Evolutionary conservation across 2,113 vertebrate genomes (phyloP).

Genomic region (Ciconia maguari): DNA sequence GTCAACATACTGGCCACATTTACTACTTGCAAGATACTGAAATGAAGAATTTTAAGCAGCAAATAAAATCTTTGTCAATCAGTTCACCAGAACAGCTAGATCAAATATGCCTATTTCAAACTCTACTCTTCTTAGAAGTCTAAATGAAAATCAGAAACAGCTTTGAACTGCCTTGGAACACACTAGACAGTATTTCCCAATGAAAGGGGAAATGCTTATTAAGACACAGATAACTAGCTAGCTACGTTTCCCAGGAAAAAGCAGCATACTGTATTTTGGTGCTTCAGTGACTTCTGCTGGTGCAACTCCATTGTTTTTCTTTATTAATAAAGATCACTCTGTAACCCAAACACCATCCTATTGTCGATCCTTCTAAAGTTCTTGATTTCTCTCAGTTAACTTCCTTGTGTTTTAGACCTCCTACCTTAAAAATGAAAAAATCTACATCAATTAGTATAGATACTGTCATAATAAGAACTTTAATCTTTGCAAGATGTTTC

Average conservation of each 20-base stretch:
- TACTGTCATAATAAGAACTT: not conserved
- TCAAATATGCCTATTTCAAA: not conserved
- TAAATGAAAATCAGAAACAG: not conserved
- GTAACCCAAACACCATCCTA: not conserved
- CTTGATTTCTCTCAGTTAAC: not conserved
- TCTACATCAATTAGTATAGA: not conserved
- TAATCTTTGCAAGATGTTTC: not conserved
- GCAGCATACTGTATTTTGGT: not conserved
- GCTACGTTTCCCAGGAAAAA: not conserved
- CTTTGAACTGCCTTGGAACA: not conserved
- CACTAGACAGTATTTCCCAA: not conserved
- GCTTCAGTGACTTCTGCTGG: not conserved
- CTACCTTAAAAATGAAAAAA: not conserved
- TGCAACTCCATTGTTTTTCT: not conserved
- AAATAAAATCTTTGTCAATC: not conserved
- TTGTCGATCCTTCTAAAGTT: not conserved
- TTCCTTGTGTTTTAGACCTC: not conserved
- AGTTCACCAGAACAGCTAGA: not conserved
- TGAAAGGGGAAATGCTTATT: not conserved
- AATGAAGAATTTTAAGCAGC: constrained; percentile 38
- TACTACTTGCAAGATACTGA: constrained; percentile 84
- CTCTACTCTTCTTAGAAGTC: not conserved
- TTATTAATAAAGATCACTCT: not conserved
- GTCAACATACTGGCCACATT: constrained; percentile 84
- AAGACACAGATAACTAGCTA: not conserved